Base-by-base conservation (phyloP, 2,113 vertebrate genomes). In the Coreoperca whiteheadi region DNA sequence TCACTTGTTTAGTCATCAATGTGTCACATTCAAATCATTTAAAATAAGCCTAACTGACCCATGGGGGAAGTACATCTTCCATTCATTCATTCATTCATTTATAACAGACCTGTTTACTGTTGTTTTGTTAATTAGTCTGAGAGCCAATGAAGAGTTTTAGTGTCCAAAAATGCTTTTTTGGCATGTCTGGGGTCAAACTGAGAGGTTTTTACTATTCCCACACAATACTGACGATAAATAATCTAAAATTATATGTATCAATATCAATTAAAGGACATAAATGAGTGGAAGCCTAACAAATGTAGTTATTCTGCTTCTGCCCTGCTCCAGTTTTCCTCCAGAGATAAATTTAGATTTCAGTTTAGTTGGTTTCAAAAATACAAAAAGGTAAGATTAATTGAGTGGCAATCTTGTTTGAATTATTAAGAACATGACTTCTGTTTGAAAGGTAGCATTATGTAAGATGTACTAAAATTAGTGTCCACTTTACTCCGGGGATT, bases 391-490 rank as follows among this genome's bases (percentile, higher is more conserved):
- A 16, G 39, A 20, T 32, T 1, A 37, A 65, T 34, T 12, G 53
- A 6, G 41, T 43, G n/a, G 50, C 25, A 5, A 2, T 51, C 23
- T 23, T 53, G 11, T 71, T 69, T 23, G 15, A 61, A 30, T 48
- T 14, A 77, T 37, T 39, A 43, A 28, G 30, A 59, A 7, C 64
- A 75, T 16, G 6, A 63, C 43, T 37, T 81, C 18, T 23, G 28
- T 71, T 50, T 64, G 12, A 74, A 60, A 28, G 23, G 12, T 54
- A 73, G 60, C n/a, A 60, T 81, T 71, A 81, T 43, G 37, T 85
- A 86, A 74, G 21, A 32, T 39, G 46, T 15, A 34, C 78, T 91
- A 84, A 80, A 82, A 77, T 64, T 74, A 78, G 81, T 46, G 15
- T 66, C 51, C 8, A 10, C 56, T 53, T 76, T 65, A 60, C 74